phyloP scores from a whole-genome alignment of 2,888 invertebrate species.

The Cosmopolites sordidus region DNA sequence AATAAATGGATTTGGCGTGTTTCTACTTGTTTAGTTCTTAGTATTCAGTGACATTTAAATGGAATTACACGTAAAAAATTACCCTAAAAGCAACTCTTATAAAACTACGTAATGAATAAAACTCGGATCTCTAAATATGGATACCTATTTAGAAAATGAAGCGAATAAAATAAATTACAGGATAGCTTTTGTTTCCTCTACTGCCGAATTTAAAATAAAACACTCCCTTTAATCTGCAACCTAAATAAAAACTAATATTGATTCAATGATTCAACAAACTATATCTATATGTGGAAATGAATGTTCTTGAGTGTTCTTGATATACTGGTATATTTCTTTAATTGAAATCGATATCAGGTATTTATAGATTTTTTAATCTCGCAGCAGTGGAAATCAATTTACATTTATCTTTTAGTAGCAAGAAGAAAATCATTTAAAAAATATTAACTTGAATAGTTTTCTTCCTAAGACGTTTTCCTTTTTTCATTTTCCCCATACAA shows the following conservation, averaged over 20 bases:
- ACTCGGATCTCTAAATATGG: constrained; percentile 7
- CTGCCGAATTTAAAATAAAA: too few species aligned
- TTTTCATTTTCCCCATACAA: background rate
- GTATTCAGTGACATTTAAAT: constrained; percentile 20
- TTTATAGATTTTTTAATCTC: too few species aligned
- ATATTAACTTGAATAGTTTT: background rate
- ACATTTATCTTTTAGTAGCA: background rate
- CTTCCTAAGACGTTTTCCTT: background rate
- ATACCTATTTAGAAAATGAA: constrained; percentile 15
- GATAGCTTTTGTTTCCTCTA: background rate
- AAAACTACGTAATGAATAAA: constrained; percentile 16
- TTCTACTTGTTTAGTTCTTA: constrained; percentile 22
- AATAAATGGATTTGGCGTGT: constrained; percentile 24
- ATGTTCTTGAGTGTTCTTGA: too few species aligned
- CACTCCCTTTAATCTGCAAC: too few species aligned
- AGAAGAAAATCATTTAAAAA: background rate
- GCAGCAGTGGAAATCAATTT: background rate
- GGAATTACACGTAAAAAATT: constrained; percentile 19
- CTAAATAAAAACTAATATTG: too few species aligned
- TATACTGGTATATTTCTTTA: too few species aligned
- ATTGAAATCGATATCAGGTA: too few species aligned
- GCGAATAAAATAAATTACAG: constrained; percentile 9
- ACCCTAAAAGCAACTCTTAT: constrained; percentile 2
- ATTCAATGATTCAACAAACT: too few species aligned
- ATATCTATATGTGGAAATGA: too few species aligned